Base-by-base conservation (phyloP, 2,113 vertebrate species). In the Hemichromis elongatus region DNA sequence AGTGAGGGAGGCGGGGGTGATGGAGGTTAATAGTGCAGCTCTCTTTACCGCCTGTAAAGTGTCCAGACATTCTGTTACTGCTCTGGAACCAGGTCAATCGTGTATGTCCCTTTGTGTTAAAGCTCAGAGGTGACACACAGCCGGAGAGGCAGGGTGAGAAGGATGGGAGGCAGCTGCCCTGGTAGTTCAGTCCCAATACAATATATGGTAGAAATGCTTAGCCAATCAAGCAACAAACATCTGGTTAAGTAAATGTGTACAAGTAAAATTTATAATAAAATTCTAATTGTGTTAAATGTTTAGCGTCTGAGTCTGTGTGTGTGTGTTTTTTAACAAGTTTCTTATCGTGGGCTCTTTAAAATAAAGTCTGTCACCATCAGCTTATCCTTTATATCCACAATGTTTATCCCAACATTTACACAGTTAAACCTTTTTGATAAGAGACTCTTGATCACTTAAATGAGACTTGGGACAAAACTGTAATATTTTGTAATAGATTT, bases 11-110 rank as follows among this genome's bases (percentile, higher is more conserved):
- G 85, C 47, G 28, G 78, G 30, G 91, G 91, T 87, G 91, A 90
- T 89, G 91, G 91, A 92, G 94, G 93, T 95, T 95, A 95, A 94
- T 94, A 93, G 93, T 91, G 86, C 75, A 84, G 92, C 91, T 91
- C 88, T 90, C 91, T 92, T 93, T 93, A 90, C 66, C 11, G 86
- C 85, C 89, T 8, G 80, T 94, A 88, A 94, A 92, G 90, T 89
- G 81, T 73, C 87, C 91, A 91, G 91, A 91, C 91, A 91, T 89
- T 92, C 90, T 90, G 94, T 95, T 95, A 93, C 90, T 86, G 91
- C 89, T 92, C 86, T 83, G 80, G 82, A 82, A 89, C 61, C 90
- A 40, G 93, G 91, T 93, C 94, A 93, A 84, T 94, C 91, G 35
- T 88, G 83, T 90, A 86, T 52, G 92, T 94, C 94, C 90, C 90